Evolutionary conservation across 2,113 vertebrate genomes (phyloP), one percentile per base, ranked within the genome.

Genomic region (Oryzias javanicus): DNA sequence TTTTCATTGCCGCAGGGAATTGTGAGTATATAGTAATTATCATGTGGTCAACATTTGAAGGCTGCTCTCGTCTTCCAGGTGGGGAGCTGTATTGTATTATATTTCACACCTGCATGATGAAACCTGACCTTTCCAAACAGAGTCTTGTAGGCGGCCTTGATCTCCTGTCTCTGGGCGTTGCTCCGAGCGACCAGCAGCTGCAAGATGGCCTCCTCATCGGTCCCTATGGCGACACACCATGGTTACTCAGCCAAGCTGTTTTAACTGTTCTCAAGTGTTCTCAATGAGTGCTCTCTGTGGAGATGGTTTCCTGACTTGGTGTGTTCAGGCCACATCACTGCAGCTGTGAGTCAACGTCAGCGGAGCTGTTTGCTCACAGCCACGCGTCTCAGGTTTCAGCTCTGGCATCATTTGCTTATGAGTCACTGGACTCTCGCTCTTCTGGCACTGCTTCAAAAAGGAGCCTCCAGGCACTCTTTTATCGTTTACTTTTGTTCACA

Each of bases 101-200:
- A n/a, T 19, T 55, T 3, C 18, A 47, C 19, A 60, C 50, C 49
- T 22, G 61, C n/a, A n/a, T 55, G 19, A 35, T 16, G 12, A 3
- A 20, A 6, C 24, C 78, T 86, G 68, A 99, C 97, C 94, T 94
- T 91, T 89, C 97, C 97, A 82, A 92, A 94, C 16, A 94, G 91
- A 14, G 94, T 98, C 75, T 99, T 99, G 83, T 94, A 98, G 27
- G 88, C 61, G 16, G 70, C 50, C 13, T 90, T 90, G 71, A 97
- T 96, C 72, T 96, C 80, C 88, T 98, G 94, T 64, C 97, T 93
- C 79, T 98, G 97, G 55, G 70, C 63, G 19, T 98, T 98, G 84
- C 88, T 95, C 64, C 96, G 94, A 35, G 92, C 58, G 0, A 89
- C 91, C 77, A 99, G 16, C 79, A 98, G 81, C 46, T 91, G 87